phyloP scores from a whole-genome alignment of 2,113 vertebrate genomes.

The Mellivora capensis region DNA sequence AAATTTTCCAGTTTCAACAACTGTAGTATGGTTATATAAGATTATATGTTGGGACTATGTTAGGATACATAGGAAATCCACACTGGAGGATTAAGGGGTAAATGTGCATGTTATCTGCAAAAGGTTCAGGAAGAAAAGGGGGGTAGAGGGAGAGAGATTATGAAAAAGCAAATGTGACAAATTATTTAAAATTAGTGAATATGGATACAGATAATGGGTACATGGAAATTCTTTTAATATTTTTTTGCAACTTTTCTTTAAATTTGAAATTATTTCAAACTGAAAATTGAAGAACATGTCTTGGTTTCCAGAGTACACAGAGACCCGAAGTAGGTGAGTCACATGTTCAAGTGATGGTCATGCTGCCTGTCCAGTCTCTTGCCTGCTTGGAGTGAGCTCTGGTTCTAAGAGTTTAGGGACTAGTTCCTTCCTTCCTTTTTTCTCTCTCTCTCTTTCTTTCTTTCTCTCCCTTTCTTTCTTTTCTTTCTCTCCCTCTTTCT shows the following conservation, averaged over 20 bases:
- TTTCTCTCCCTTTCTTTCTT: too few species aligned
- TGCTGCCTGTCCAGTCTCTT: not conserved
- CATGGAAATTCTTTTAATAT: not conserved
- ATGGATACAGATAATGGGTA: not conserved
- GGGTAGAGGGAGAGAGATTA: not conserved
- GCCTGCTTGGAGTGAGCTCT: not conserved
- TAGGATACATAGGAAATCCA: slow-evolving; percentile 1
- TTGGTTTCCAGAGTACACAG: not conserved
- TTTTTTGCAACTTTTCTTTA: slow-evolving; percentile 35
- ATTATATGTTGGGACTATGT: not conserved
- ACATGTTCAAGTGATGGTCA: not conserved
- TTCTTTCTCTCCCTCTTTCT: too few species aligned
- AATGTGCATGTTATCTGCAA: not conserved
- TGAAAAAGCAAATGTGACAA: not conserved
- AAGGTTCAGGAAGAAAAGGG: not conserved
- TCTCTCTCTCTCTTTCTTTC: too few species aligned
- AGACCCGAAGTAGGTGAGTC: not conserved
- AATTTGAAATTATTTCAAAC: slow-evolving; percentile 31
- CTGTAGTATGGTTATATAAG: not conserved
- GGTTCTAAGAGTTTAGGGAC: not conserved
- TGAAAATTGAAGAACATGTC: not conserved
- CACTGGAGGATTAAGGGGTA: not conserved
- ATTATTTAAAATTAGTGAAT: not conserved
- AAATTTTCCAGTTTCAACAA: slow-evolving; percentile 2
- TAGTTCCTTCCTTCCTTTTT: not conserved